phyloP scores from a whole-genome alignment of 2,113 vertebrate genomes.

The Zosterops borbonicus region DNA sequence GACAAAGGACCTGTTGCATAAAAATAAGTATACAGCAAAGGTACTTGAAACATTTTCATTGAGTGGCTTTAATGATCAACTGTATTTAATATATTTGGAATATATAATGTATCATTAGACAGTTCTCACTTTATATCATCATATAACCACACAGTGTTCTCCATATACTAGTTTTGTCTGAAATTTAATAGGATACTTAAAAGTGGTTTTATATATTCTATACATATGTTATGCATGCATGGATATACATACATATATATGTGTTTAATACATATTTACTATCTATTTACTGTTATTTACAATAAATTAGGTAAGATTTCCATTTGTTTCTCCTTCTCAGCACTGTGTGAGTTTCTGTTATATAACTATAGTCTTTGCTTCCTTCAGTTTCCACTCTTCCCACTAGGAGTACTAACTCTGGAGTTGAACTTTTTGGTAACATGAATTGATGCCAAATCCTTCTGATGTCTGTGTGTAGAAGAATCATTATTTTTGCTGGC shows the following conservation, averaged over 20 bases:
- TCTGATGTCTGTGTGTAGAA: neutral
- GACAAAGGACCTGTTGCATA: neutral
- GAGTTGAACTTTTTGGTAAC: neutral
- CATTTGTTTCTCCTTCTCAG: neutral
- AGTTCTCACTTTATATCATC: neutral
- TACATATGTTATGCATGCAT: neutral
- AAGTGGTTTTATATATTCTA: neutral
- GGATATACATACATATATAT: neutral
- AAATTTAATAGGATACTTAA: neutral
- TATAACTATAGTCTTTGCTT: neutral
- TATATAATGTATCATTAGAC: neutral
- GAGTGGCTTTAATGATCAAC: neutral
- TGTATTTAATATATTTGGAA: neutral
- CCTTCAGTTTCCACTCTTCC: neutral
- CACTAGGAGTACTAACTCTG: neutral
- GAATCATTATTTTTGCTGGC: neutral
- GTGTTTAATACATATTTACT: neutral
- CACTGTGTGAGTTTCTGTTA: neutral
- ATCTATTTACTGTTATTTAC: neutral
- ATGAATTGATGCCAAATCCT: neutral
- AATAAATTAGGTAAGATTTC: neutral
- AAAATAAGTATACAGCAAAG: neutral
- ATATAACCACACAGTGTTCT: neutral
- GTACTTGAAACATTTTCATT: neutral
- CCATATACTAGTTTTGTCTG: neutral